A percentile compares a stretch with the other conserved stretches of the same genome.
phyloP scores from a whole-genome alignment of 2,888 invertebrate genomes.

The Chirona hameri region DNA sequence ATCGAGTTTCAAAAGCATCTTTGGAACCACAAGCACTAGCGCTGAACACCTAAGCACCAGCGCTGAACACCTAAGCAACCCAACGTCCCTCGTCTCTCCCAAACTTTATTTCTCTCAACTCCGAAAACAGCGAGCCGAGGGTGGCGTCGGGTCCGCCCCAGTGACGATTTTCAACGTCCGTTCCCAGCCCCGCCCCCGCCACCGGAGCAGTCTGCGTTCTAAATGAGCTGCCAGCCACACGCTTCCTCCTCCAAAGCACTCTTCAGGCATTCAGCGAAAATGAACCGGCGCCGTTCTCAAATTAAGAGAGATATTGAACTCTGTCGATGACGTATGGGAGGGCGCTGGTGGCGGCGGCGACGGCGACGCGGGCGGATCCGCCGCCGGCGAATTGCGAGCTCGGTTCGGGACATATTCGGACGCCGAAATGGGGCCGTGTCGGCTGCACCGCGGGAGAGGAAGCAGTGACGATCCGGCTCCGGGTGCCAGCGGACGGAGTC shows the following conservation, averaged over 20 bases:
- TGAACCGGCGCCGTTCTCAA: constrained; percentile 1
- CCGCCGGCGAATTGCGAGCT: background rate
- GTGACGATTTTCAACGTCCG: no score
- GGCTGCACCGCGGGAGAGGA: background rate
- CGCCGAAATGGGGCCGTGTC: background rate
- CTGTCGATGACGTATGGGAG: background rate
- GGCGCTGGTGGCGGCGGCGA: background rate
- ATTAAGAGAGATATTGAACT: constrained; percentile 24
- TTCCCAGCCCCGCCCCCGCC: background rate
- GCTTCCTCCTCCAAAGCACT: background rate
- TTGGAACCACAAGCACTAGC: no score
- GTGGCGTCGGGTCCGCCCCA: no score
- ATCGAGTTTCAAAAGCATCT: no score
- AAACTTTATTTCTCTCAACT: no score
- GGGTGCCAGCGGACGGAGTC: no score
- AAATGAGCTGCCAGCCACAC: constrained; percentile 22
- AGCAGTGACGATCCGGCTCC: background rate
- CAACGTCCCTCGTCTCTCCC: no score
- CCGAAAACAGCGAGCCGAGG: no score
- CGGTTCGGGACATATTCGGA: background rate
- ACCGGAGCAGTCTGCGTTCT: background rate
- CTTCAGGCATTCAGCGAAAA: constrained; percentile 23
- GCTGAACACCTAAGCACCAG: no score
- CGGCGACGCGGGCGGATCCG: background rate
- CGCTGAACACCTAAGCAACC: no score